Evolutionary conservation across 2,888 invertebrate genomes (phyloP), one percentile per base, ranked within the genome.

Genomic region (Byasa hedistus): DNA sequence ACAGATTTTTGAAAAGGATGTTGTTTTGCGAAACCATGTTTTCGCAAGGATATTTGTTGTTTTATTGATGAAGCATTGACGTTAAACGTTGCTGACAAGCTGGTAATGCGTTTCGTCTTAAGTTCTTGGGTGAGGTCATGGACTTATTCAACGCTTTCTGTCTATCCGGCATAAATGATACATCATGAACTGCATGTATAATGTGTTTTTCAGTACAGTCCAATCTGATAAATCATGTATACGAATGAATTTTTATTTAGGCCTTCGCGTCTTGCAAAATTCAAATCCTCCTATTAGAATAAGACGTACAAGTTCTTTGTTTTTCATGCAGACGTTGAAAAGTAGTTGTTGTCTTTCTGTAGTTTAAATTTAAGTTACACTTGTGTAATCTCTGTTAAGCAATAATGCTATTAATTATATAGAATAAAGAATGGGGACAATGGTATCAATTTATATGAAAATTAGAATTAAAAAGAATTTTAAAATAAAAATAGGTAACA

Each of bases 111-210:
- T 1, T 22, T 22, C 23, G 17, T 54, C 17, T 27, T 2, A 27
- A 19, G 23, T 27, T 24, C 55, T 55, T 56, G 56, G 27, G 56
- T 56, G 19, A 27, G 56, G 56, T 56, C 27, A 27, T 17, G 56
- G 56, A 23, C 56, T 27, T 19, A 27, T 23, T 17, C 19, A 51
- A 57, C 15, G 52, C 22, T n/a, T 54, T 54, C n/a, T 15, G 65
- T 65, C 32, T 32, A 48, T 63, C 57, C 57, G 19, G 27, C 44
- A 57, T 64, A 57, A 51, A 64, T 52, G 48, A 64, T 57, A 64
- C 57, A 57, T 58, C 36, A 23, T 52, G 17, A 27, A 15, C 64
- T 36, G 39, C 58, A 57, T 48, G 51, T 52, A 52, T 23, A 54
- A 54, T 54, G 52, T 22, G 21, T 54, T 54, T 12, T 54, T 54